A percentile compares a stretch with the other conserved stretches of the same genome.
Conservation (phyloP, 2,888 invertebrate species). For the Hypsopygia costalis region DNA sequence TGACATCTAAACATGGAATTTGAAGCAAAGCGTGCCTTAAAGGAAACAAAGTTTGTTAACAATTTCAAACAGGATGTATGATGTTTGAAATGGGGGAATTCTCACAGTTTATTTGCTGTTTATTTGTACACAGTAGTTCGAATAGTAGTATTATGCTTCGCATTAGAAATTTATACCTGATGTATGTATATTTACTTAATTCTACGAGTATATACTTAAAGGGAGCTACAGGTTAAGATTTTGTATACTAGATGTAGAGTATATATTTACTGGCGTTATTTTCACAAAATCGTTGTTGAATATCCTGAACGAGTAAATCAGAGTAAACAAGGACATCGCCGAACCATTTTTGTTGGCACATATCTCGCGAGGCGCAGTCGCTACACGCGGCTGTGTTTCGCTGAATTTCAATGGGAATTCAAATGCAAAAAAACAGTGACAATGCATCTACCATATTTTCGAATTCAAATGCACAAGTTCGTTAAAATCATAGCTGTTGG, state of each 20-base stretch:
- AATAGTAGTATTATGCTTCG: too few species aligned
- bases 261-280: too few species aligned
- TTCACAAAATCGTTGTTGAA: too few species aligned
- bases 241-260: too few species aligned
- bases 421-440: slow-evolving; percentile 7
- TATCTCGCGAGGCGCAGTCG: slow-evolving; percentile 6
- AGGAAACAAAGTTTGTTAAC: not conserved
- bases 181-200: too few species aligned
- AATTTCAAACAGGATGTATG: not conserved
- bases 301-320: slow-evolving; percentile 5
- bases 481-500: slow-evolving; percentile 39
- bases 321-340: slow-evolving; percentile 7
- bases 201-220: too few species aligned
- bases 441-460: slow-evolving; percentile 6
- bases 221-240: too few species aligned
- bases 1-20: slow-evolving; percentile 23
- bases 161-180: too few species aligned
- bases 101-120: not conserved
- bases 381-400: slow-evolving; percentile 3
- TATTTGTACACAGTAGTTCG: not conserved
- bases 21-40: slow-evolving; percentile 1
- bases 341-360: slow-evolving; percentile 1
- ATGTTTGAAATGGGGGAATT: not conserved
- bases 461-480: slow-evolving; percentile 42
- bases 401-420: slow-evolving; percentile 8